Evolutionary conservation across 2,113 vertebrate genomes (phyloP).

Genomic region (Abramis brama): DNA sequence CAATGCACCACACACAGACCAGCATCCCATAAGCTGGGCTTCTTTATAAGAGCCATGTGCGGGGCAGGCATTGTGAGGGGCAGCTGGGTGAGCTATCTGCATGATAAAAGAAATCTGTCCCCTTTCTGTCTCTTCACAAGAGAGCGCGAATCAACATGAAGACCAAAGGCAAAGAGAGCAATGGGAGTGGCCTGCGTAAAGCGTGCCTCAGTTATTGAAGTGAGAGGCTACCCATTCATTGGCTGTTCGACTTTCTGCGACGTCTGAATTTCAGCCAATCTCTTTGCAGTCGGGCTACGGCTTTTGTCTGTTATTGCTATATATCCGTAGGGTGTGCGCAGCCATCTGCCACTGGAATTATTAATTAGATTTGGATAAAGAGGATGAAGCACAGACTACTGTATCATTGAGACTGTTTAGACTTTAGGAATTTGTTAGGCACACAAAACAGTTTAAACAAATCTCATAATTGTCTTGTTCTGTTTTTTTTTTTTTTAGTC

Average conservation of each 20-base stretch:
- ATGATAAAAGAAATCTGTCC: slow-evolving; percentile 79
- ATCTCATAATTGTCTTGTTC: slow-evolving; percentile 44
- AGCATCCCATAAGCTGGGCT: neutral
- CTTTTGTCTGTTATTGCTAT: slow-evolving; percentile 39
- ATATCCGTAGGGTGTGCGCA: neutral
- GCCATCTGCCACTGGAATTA: slow-evolving; percentile 40
- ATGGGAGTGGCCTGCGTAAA: slow-evolving; percentile 44
- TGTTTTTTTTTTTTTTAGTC: slow-evolving; percentile 77
- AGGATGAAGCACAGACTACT: neutral
- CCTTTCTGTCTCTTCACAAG: slow-evolving; percentile 57
- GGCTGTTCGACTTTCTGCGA: slow-evolving; percentile 30
- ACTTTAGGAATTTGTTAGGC: neutral
- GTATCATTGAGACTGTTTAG: neutral
- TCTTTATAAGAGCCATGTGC: slow-evolving; percentile 58
- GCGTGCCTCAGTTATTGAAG: slow-evolving; percentile 33
- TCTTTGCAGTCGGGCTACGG: slow-evolving; percentile 5
- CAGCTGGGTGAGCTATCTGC: slow-evolving; percentile 77
- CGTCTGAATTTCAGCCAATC: slow-evolving; percentile 56
- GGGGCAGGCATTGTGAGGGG: slow-evolving; percentile 71
- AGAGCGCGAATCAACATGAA: slow-evolving; percentile 59
- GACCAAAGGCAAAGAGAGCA: slow-evolving; percentile 61
- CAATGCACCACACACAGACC: slow-evolving; percentile 30
- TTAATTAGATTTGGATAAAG: slow-evolving; percentile 5
- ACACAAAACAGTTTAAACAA: slow-evolving; percentile 48
- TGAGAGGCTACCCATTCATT: slow-evolving; percentile 62